phyloP scores from a whole-genome alignment of 2,113 vertebrate species.

The Antechinus stuartii region DNA sequence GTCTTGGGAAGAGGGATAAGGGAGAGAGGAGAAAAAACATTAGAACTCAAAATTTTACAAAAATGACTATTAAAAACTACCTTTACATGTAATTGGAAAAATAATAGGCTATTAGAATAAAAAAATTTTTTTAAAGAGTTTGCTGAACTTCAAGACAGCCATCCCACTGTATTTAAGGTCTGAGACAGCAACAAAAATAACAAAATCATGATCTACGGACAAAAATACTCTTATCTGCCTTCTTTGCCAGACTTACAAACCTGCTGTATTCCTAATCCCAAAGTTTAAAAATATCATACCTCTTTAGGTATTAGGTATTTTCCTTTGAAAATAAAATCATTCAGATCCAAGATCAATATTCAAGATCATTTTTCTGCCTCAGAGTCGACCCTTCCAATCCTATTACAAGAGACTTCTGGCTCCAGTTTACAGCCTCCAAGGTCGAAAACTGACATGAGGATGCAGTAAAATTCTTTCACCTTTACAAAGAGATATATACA shows the following conservation, averaged over 20 bases:
- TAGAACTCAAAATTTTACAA: too few species aligned
- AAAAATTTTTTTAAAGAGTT: neutral
- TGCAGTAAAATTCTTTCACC: neutral
- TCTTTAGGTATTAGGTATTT: neutral
- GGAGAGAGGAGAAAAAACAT: too few species aligned
- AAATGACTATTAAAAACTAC: too few species aligned
- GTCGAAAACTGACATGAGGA: neutral
- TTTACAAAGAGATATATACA: slow-evolving; percentile 19
- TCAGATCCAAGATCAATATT: neutral
- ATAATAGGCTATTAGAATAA: too few species aligned
- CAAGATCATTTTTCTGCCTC: neutral
- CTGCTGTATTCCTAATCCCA: neutral
- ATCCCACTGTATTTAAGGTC: neutral
- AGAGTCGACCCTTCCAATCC: neutral
- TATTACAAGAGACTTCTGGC: neutral
- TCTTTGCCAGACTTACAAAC: neutral
- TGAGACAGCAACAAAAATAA: slow-evolving; percentile 11
- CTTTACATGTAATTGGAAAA: too few species aligned
- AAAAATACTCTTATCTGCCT: slow-evolving; percentile 8
- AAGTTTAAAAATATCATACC: slow-evolving; percentile 29
- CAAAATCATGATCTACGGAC: slow-evolving; percentile 23
- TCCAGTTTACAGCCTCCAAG: neutral
- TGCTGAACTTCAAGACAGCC: neutral
- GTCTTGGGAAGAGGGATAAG: too few species aligned
- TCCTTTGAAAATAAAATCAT: neutral